Evolutionary conservation across 2,113 vertebrate species (phyloP), one percentile per base, ranked within the genome.

Genomic region (Bubalus kerabau): DNA sequence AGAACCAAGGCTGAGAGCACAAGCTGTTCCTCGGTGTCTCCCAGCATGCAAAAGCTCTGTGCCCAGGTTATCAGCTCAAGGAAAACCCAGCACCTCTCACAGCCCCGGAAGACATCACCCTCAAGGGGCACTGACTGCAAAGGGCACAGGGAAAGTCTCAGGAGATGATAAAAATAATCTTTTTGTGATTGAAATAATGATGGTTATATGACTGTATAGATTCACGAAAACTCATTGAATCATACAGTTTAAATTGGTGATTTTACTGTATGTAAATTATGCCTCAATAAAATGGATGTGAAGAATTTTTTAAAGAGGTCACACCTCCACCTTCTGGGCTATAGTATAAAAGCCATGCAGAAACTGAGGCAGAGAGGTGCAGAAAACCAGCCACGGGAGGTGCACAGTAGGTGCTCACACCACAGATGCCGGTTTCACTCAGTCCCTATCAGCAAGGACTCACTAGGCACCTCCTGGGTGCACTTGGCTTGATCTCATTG

Each of bases 401-500:
- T 40, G 21, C 95, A 74, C 26, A 97, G 93, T 96, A 94, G 96
- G 96, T 95, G 57, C 36, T 76, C 87, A 50, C 4, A 67, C 19
- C 19, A 26, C 62, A 71, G 43, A n/a, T 57, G 87, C 93, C 32
- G 43, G n/a, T 54, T 93, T 93, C 78, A 46, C 82, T 94, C 11
- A 2, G 30, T 57, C 87, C 93, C 96, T 95, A 90, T 96, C 67
- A 97, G 87, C 76, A 57, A 90, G 85, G 82, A 59, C 59, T 48
- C 30, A 36, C 48, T 3, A 43, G 52, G 46, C 40, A 52, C 71
- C 95, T 95, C 67, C 91, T 30, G 52, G 6, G 92, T 62, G 52
- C 59, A 78, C 60, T 67, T 59, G 57, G 32, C 93, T 86, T 19
- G 10, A 82, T 94, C 95, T 96, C 95, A 87, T 96, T 95, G 95